These are phyloP conservation scores for Xestoiulus laeticollis DNA, from an alignment of 2,888 invertebrate species.

Conservation along the genomic window DNA sequence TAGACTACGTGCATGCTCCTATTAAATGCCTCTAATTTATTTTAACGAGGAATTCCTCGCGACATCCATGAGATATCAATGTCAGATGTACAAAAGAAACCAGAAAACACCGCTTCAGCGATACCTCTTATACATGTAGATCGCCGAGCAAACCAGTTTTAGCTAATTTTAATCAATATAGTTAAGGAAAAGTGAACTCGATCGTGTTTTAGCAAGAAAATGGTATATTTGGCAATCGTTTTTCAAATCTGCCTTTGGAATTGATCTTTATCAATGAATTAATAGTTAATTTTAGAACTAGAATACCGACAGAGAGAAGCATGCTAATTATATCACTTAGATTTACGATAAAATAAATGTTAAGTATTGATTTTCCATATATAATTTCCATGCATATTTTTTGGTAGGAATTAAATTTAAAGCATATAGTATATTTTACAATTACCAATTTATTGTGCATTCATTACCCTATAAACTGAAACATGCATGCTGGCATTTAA, in stretches of 20 bases:
- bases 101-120: background rate
- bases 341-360: too few relatives aligned
- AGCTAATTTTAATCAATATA: background rate
- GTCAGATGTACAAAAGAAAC: background rate
- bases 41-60: background rate
- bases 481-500: too few relatives aligned
- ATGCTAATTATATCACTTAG: too few relatives aligned
- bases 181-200: background rate
- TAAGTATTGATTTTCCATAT: too few relatives aligned
- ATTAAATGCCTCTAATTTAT: background rate
- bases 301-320: too few relatives aligned
- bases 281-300: background rate
- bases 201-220: background rate
- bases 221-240: background rate
- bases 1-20: background rate
- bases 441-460: too few relatives aligned
- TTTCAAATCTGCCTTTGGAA: background rate
- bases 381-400: too few relatives aligned
- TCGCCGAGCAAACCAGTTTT: background rate
- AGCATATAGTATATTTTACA: too few relatives aligned
- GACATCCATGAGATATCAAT: background rate
- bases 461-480: too few relatives aligned
- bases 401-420: too few relatives aligned
- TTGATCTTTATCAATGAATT: background rate
- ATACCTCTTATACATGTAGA: background rate